phyloP scores from a whole-genome alignment of 2,888 invertebrate genomes.

The Cantharis rufa region DNA sequence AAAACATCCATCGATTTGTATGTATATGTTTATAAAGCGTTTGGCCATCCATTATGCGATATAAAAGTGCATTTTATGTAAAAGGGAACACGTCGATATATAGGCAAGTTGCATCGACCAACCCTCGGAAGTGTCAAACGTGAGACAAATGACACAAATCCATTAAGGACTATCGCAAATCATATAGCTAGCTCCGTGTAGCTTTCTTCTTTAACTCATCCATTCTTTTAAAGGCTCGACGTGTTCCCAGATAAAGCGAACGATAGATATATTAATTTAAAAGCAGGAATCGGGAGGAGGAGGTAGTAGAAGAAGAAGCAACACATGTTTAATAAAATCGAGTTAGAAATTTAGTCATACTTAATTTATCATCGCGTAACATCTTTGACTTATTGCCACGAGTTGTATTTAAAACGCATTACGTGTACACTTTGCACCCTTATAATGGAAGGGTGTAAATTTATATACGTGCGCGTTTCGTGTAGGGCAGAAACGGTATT shows the following conservation, averaged over 20 bases:
- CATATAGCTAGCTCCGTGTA: conserved; percentile 22
- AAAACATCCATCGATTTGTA: background rate
- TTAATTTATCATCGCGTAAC: conserved; percentile 38
- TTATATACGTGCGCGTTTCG: background rate
- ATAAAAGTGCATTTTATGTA: conserved; percentile 19
- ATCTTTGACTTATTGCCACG: conserved; percentile 27
- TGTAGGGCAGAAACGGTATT: conserved; percentile 8
- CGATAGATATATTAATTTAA: conserved; percentile 7
- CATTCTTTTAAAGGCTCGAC: conserved; percentile 14
- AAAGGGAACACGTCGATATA: conserved; percentile 21
- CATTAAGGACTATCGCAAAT: conserved; percentile 40
- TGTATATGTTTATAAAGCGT: background rate
- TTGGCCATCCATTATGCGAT: background rate
- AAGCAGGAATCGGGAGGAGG: background rate
- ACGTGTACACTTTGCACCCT: conserved; percentile 18
- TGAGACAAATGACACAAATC: conserved; percentile 40
- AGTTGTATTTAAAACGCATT: conserved; percentile 27
- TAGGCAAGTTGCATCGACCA: conserved; percentile 24
- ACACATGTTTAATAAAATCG: conserved; percentile 42
- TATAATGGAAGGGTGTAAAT: conserved; percentile 8
- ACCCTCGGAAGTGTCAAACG: conserved; percentile 34
- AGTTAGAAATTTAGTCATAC: conserved; percentile 29
- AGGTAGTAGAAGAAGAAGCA: conserved; percentile 14
- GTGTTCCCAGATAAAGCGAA: conserved; percentile 11
- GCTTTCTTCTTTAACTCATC: conserved; percentile 23